Base-by-base conservation (phyloP, 2,888 invertebrate species). In the Ormyrus thymus region DNA sequence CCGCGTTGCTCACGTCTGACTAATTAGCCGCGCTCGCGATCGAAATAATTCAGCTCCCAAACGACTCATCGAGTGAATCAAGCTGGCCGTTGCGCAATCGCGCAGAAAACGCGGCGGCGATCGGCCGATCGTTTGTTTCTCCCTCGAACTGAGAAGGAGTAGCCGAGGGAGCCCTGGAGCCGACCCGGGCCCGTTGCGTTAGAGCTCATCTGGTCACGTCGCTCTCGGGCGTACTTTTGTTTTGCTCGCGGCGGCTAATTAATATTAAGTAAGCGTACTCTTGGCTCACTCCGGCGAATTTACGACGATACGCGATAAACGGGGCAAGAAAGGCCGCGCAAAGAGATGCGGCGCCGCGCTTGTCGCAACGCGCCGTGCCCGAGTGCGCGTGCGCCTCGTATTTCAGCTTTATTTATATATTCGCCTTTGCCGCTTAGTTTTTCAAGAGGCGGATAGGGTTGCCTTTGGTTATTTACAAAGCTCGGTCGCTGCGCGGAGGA, bases 261-360 rank as follows among this genome's bases (percentile, higher is more conserved):
- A 76, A 79, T 76, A 79, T 79, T 79, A 76, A 79, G 68, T 62
- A 56, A 71, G 56, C 76, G 76, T 79, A 53, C 43, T 56, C 78
- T 78, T 71, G 53, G 70, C 13, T 71, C 75, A 73, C 48, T 62
- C 55, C 59, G 5, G 15, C 29, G 61, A 69, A 78, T 73, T 78
- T 78, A 69, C 64, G 68, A 29, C 48, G 55, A 65, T 70, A 51
- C 56, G 43, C 55, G 59, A 50, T 61, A 62, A 62, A 76, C 1
- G 59, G 10, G 61, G 15, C 50, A 43, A 58, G 56, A 46, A 50
- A 45, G 10, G 46, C 45, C 43, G 61, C 10, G 10, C 11, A 53
- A 64, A 51, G n/a, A 53, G 9, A 50, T 62, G 29, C 15, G 56
- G 71, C 45, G 45, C 46, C 10, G 29, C 7, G 1, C 15, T 9